A percentile compares a stretch with the other conserved stretches of the same genome.
Evolutionary conservation across 2,888 invertebrate genomes (phyloP).

Genomic region (Melanostoma scalare): DNA sequence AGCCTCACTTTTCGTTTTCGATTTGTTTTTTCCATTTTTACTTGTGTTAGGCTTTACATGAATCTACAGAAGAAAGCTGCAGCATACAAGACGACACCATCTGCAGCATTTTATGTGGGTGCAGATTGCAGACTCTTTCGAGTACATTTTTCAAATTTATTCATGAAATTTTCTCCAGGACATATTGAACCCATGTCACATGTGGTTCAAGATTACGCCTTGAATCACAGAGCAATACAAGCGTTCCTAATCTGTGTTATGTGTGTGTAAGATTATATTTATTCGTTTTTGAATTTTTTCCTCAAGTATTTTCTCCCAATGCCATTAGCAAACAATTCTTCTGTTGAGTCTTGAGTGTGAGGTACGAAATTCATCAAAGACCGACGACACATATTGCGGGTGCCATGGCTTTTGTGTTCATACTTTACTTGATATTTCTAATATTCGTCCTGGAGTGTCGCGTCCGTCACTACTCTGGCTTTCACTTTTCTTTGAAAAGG

Average conservation of each 20-base stretch:
- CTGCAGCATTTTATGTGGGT: conserved; percentile 14
- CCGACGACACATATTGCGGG: background rate
- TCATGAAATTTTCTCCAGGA: conserved; percentile 22
- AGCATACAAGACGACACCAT: background rate
- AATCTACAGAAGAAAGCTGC: background rate
- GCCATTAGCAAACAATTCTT: background rate
- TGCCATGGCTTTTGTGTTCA: too few relatives aligned
- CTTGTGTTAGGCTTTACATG: too few relatives aligned
- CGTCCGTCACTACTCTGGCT: too few relatives aligned
- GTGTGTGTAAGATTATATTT: too few relatives aligned
- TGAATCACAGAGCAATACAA: too few relatives aligned
- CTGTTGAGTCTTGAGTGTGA: background rate
- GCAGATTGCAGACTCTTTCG: conserved; percentile 9
- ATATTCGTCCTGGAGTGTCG: too few relatives aligned
- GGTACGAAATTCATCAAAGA: conserved; percentile 18
- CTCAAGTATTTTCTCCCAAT: conserved; percentile 3
- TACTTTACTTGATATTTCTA: too few relatives aligned
- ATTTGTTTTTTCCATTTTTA: too few relatives aligned
- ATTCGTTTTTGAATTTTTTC: conserved; percentile 6
- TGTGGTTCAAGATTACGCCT: background rate
- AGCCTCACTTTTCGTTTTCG: too few relatives aligned
- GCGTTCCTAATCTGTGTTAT: too few relatives aligned
- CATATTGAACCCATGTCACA: conserved; percentile 11
- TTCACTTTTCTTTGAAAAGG: too few relatives aligned
- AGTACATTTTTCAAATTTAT: conserved; percentile 12